A percentile compares a stretch with the other conserved stretches of the same genome.
These are phyloP conservation scores for Mus pahari DNA, from an alignment of 2,113 vertebrate species.

Conservation along the genomic window DNA sequence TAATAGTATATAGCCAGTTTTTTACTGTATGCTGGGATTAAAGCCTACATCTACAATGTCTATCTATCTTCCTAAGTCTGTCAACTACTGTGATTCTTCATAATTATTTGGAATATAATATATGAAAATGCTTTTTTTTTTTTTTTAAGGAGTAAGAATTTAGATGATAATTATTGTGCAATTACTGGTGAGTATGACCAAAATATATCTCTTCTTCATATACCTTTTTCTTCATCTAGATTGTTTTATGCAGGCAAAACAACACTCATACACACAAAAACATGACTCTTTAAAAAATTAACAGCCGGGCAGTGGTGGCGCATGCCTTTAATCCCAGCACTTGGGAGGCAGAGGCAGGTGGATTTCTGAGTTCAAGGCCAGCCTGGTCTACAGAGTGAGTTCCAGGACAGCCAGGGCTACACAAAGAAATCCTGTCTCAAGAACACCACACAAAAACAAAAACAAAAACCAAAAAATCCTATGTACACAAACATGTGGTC, in stretches of 20 bases:
- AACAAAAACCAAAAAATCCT: too few relatives aligned
- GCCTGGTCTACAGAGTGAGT: too few relatives aligned
- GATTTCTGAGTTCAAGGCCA: too few relatives aligned
- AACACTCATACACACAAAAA: neutral
- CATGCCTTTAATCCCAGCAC: too few relatives aligned
- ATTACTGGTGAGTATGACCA: conserved; percentile 86
- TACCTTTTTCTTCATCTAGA: conserved; percentile 24
- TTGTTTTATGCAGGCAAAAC: conserved; percentile 30
- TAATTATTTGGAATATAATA: conserved; percentile 49
- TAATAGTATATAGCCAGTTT: conserved; percentile 43
- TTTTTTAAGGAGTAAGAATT: conserved; percentile 82
- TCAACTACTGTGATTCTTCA: conserved; percentile 49
- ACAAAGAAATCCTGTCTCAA: too few relatives aligned
- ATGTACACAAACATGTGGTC: neutral
- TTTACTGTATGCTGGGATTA: neutral
- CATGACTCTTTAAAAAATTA: neutral
- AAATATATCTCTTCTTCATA: neutral
- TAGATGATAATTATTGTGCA: conserved; percentile 72
- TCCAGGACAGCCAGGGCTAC: too few relatives aligned
- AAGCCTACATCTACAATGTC: neutral
- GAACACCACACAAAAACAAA: too few relatives aligned
- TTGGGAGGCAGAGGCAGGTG: too few relatives aligned
- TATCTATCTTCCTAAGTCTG: neutral
- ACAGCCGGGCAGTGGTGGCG: too few relatives aligned
- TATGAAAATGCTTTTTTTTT: conserved; percentile 63